Evolutionary conservation across 2,888 invertebrate genomes (phyloP).

Genomic region (Hemistola chrysoprasaria): DNA sequence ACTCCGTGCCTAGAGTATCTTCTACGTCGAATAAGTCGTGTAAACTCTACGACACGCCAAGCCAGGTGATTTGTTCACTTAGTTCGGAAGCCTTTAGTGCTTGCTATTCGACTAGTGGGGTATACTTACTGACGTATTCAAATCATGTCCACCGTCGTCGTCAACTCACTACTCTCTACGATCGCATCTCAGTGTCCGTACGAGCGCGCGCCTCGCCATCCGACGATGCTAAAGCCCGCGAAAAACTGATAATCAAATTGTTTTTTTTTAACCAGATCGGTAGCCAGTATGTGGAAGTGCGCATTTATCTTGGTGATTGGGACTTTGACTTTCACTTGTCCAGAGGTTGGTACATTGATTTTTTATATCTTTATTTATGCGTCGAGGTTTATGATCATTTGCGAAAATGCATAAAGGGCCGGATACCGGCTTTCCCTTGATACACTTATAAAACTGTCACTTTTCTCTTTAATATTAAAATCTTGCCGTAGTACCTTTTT

Average conservation of each 20-base stretch:
- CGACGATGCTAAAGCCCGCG: constrained; percentile 63
- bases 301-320: constrained; percentile 60
- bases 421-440: too few species aligned
- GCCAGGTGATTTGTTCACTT: constrained; percentile 19
- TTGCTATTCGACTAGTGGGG: constrained; percentile 54
- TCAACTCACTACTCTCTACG: constrained; percentile 22
- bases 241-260: constrained; percentile 39
- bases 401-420: too few species aligned
- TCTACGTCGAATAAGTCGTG: constrained; percentile 20
- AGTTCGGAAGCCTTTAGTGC: constrained; percentile 18
- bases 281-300: constrained; percentile 69
- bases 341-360: constrained; percentile 59
- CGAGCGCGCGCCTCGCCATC: constrained; percentile 57
- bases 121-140: constrained; percentile 49
- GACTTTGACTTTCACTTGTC: constrained; percentile 58
- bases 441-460: too few species aligned
- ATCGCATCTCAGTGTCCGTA: constrained; percentile 64
- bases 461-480: too few species aligned
- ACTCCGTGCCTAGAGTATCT: too few species aligned
- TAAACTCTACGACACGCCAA: constrained; percentile 20
- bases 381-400: constrained; percentile 8
- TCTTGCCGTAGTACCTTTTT: too few species aligned
- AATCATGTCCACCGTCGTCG: constrained; percentile 57
- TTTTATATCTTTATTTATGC: constrained; percentile 40
- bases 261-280: constrained; percentile 37